Percentiles rank a stretch among this genome's conserved stretches.
Evolutionary conservation across 2,888 invertebrate species (phyloP).

Genomic region (Dusona sp.): DNA sequence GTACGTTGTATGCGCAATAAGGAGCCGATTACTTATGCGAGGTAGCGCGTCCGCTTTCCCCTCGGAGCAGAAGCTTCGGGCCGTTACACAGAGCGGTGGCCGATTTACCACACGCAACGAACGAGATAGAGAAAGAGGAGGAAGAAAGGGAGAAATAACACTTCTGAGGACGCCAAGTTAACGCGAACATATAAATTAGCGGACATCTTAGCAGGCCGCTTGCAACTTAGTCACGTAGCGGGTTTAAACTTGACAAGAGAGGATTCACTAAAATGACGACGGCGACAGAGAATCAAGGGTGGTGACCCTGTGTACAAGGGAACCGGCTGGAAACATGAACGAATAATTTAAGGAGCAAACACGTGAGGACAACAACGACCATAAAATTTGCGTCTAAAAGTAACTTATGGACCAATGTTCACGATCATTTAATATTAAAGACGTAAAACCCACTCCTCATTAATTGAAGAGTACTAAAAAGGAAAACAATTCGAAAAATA

Average conservation of each 20-base stretch:
- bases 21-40: constrained; percentile 83
- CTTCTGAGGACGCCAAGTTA: constrained; percentile 79
- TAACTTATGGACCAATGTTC: constrained; percentile 70
- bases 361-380: constrained; percentile 38
- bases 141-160: constrained; percentile 67
- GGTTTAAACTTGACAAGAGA: constrained; percentile 84
- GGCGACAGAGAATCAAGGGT: constrained; percentile 30
- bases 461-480: not conserved
- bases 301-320: constrained; percentile 9
- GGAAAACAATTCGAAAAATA: not conserved
- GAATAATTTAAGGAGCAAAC: constrained; percentile 2
- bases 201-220: constrained; percentile 85
- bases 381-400: constrained; percentile 48
- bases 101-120: constrained; percentile 67
- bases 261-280: constrained; percentile 74
- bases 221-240: constrained; percentile 84
- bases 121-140: constrained; percentile 69
- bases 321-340: constrained; percentile 30
- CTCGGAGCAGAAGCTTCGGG: constrained; percentile 79
- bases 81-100: constrained; percentile 57
- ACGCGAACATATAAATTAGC: constrained; percentile 85
- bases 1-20: constrained; percentile 76
- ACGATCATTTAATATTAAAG: not conserved
- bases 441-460: not conserved
- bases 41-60: constrained; percentile 79